phyloP scores from a whole-genome alignment of 2,888 invertebrate genomes.

The Imbricaverruca yamaguchii region DNA sequence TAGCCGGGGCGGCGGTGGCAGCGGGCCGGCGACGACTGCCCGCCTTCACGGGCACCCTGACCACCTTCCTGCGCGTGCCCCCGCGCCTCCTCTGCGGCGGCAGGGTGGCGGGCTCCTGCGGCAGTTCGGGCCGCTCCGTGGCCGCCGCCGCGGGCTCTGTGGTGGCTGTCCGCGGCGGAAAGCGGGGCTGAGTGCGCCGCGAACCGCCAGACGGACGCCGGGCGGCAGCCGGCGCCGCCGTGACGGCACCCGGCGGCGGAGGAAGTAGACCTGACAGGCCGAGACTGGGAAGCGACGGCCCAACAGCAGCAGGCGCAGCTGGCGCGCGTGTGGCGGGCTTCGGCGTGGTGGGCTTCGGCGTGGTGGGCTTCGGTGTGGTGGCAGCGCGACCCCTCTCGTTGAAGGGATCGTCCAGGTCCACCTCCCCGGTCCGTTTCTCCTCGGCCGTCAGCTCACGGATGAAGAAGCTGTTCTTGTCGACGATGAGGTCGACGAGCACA shows the following conservation, averaged over 20 bases:
- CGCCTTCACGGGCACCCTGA: neutral
- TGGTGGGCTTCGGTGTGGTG: neutral
- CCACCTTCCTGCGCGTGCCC: neutral
- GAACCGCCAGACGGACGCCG: no score
- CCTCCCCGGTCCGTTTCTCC: neutral
- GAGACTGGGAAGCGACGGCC: no score
- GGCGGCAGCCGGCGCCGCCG: no score
- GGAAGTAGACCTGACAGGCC: no score
- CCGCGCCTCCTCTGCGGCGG: neutral
- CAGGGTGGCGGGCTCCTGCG: no score
- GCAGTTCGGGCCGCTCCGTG: no score
- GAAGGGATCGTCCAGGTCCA: conserved; percentile 3
- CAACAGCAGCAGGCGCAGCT: no score
- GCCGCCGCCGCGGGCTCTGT: no score
- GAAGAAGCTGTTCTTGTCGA: conserved; percentile 18
- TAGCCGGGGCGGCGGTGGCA: neutral
- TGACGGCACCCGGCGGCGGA: no score
- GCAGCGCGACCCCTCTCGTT: neutral
- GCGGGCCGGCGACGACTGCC: neutral
- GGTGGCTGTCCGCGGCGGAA: no score
- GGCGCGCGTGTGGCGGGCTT: neutral
- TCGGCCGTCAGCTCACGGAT: conserved; percentile 1
- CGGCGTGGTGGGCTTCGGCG: neutral
- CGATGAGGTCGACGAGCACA: neutral
- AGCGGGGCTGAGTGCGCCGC: no score